Conservation (phyloP, 1,140 invertebrate species). For the Carposina sasakii region DNA sequence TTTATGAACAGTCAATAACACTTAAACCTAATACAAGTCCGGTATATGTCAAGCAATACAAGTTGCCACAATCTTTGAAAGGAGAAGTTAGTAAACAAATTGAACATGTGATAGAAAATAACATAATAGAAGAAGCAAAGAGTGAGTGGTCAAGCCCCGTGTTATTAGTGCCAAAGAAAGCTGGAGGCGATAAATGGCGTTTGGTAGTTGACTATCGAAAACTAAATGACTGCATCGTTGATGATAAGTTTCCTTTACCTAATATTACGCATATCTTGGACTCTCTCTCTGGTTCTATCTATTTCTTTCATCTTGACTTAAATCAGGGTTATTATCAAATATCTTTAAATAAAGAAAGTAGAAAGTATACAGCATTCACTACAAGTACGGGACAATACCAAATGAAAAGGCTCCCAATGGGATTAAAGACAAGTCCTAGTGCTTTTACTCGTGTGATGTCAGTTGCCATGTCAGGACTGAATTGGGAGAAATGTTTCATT, state of each 20-base stretch:
- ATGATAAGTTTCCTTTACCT: conserved; percentile 2
- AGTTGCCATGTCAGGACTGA: conserved; percentile 32
- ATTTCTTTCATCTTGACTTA: conserved; percentile 18
- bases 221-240: not conserved
- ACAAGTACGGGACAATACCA: conserved; percentile 16
- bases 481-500: conserved; percentile 8
- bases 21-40: not conserved
- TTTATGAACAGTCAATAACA: not conserved
- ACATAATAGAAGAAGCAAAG: not conserved
- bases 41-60: not conserved
- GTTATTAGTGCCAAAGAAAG: not conserved
- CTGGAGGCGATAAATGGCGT: not conserved
- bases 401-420: conserved; percentile 20
- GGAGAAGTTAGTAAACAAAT: not conserved
- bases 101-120: not conserved
- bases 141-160: not conserved
- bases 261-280: conserved; percentile 20
- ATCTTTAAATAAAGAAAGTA: conserved; percentile 9
- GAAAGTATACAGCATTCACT: conserved; percentile 22
- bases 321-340: conserved; percentile 15
- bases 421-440: conserved; percentile 16
- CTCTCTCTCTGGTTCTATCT: conserved; percentile 16
- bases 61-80: not conserved
- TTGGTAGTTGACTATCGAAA: not conserved
- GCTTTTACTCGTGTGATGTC: conserved; percentile 34